Base-by-base conservation (phyloP, 2,888 invertebrate species). In the Eupithecia vulgata region DNA sequence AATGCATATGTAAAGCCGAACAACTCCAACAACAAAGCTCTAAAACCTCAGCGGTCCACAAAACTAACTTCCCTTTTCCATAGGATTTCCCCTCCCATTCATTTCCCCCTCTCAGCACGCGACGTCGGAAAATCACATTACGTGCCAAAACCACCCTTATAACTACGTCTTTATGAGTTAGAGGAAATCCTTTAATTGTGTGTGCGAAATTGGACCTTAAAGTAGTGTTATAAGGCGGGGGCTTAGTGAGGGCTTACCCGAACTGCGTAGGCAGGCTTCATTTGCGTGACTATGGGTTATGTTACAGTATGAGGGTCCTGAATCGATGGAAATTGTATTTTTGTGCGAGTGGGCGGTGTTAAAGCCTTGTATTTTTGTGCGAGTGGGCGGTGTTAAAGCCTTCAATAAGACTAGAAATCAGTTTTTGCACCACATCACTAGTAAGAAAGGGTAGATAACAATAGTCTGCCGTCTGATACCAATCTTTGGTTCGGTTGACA, bases 101-200 rank as follows among this genome's bases (percentile, higher is more conserved):
- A 68, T 68, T 73, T 59, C 74, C 73, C 68, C 71, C 67, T 75
- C 70, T 45, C 67, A 61, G 70, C 82, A 83, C 76, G 82, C 79
- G 66, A 76, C 72, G 68, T 70, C 70, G 75, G 73, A 67, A 67
- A 70, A 77, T 72, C 67, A 70, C 68, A n/a, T 57, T 57, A 17
- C 66, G 21, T 68, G 37, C 59, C 48, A 78, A 74, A 78, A 67
- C 65, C 65, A 67, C 67, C 74, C 66, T 57, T 78, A 76, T 74
- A 67, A 57, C 66, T n/a, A 70, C 76, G 52, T 30, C 1, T 37
- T 64, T 71, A 77, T 66, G 67, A 68, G 15, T 42, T 25, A 69
- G 12, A 61, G 35, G 62, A 67, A 45, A 65, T 67, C 10, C 45
- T 61, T 67, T 76, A 52, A 71, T 62, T 25, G 30, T 71, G n/a